Evolutionary conservation across 2,888 invertebrate genomes (phyloP).

Genomic region (Torymus texanus): DNA sequence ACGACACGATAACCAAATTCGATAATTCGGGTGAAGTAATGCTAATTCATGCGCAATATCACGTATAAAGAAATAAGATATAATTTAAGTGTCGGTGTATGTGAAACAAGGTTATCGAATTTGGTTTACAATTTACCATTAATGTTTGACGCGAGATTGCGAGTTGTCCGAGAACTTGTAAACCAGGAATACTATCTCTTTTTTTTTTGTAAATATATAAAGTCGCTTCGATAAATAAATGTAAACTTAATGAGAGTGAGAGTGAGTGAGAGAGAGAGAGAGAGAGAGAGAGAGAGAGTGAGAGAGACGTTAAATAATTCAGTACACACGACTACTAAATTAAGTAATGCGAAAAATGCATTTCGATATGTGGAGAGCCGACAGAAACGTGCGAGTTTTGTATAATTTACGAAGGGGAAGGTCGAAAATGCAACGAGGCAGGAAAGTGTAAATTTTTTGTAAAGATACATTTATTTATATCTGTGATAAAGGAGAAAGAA

Average conservation of each 20-base stretch:
- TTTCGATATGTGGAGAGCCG: slow-evolving; percentile 32
- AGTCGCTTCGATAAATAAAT: slow-evolving; percentile 30
- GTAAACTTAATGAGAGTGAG: background rate
- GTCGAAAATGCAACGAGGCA: slow-evolving; percentile 7
- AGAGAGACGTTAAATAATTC: slow-evolving; percentile 1
- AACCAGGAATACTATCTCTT: background rate
- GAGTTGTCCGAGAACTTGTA: slow-evolving; percentile 35
- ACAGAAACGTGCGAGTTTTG: background rate
- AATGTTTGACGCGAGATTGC: background rate
- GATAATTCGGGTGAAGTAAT: too few relatives aligned
- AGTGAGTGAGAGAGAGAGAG: too few relatives aligned
- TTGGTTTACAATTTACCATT: too few relatives aligned
- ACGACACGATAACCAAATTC: too few relatives aligned
- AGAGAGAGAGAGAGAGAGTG: too few relatives aligned
- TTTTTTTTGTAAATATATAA: slow-evolving; percentile 51
- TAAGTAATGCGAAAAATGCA: background rate
- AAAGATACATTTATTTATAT: slow-evolving; percentile 74
- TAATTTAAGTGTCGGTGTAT: too few relatives aligned
- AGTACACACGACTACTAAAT: background rate
- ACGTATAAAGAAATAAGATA: too few relatives aligned
- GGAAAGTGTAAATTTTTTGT: slow-evolving; percentile 68
- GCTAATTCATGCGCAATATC: too few relatives aligned
- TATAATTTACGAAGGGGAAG: slow-evolving; percentile 25
- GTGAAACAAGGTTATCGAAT: too few relatives aligned
- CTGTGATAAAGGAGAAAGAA: slow-evolving; percentile 70